A percentile compares a stretch with the other conserved stretches of the same genome.
phyloP scores from a whole-genome alignment of 1,140 invertebrate genomes.

The Polypedilum pembai region DNA sequence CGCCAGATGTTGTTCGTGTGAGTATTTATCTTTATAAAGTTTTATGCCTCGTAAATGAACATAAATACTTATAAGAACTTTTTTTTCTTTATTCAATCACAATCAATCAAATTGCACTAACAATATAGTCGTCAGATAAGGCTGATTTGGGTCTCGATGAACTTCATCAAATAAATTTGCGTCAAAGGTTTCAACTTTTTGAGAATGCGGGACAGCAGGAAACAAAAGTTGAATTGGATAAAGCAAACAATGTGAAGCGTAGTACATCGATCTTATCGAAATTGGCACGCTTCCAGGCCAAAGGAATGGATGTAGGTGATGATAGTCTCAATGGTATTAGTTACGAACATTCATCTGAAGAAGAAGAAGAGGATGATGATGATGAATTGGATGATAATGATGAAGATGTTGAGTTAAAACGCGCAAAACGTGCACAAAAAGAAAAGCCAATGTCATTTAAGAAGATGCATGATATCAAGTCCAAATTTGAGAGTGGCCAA shows the following conservation, averaged over 20 bases:
- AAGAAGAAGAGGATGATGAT: constrained; percentile 53
- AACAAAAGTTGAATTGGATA: constrained; percentile 48
- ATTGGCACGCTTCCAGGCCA: constrained; percentile 71
- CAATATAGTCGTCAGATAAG: constrained; percentile 66
- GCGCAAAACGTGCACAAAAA: constrained; percentile 45
- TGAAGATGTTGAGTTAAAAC: constrained; percentile 44
- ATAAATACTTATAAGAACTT: constrained; percentile 33
- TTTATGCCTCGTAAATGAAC: constrained; percentile 5
- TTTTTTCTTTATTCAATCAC: neutral
- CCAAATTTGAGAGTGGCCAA: constrained; percentile 64
- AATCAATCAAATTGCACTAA: too few relatives aligned
- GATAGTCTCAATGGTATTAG: constrained; percentile 65
- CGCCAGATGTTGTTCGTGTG: constrained; percentile 80
- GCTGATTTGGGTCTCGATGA: constrained; percentile 82
- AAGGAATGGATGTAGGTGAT: constrained; percentile 72
- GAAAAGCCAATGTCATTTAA: constrained; percentile 69
- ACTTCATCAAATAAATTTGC: constrained; percentile 71
- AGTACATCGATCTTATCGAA: constrained; percentile 72
- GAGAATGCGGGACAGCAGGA: constrained; percentile 53
- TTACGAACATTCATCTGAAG: constrained; percentile 42
- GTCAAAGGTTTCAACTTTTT: constrained; percentile 79
- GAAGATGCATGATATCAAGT: constrained; percentile 77
- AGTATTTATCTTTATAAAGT: neutral
- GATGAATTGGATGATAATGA: constrained; percentile 44
- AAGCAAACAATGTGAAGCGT: constrained; percentile 53